These are phyloP conservation scores for Carcina quercana DNA, from an alignment of 2,888 invertebrate genomes.

Conservation along the genomic window DNA sequence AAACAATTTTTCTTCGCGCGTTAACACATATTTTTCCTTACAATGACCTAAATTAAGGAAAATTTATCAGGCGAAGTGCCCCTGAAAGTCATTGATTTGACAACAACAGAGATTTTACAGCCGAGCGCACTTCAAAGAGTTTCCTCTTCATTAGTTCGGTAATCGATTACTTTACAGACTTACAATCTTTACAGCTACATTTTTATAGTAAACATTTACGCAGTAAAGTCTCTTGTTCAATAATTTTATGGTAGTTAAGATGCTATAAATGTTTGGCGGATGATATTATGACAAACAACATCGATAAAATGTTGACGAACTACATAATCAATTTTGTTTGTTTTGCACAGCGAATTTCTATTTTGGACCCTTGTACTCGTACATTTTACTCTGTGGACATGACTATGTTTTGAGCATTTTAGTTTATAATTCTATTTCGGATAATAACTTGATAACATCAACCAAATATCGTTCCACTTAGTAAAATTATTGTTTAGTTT, in stretches of 20 bases:
- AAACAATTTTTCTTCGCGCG: background rate
- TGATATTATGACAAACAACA: slow-evolving; percentile 25
- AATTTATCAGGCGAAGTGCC: slow-evolving; percentile 18
- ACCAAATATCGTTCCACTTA: too few relatives aligned
- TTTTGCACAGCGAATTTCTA: too few relatives aligned
- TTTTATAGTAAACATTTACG: too few relatives aligned
- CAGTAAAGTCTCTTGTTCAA: slow-evolving; percentile 29
- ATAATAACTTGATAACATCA: too few relatives aligned
- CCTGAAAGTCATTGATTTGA: slow-evolving; percentile 46
- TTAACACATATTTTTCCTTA: slow-evolving; percentile 4
- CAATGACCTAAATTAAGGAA: slow-evolving; percentile 6
- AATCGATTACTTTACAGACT: slow-evolving; percentile 44
- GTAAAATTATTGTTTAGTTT: too few relatives aligned
- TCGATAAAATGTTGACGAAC: too few relatives aligned
- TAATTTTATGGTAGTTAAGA: slow-evolving; percentile 33
- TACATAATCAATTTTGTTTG: too few relatives aligned
- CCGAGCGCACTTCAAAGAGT: slow-evolving; percentile 49
- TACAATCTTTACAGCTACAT: too few relatives aligned
- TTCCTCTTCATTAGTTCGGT: slow-evolving; percentile 44
- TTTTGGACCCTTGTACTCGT: too few relatives aligned
- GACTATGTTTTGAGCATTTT: too few relatives aligned
- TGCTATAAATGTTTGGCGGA: slow-evolving; percentile 23
- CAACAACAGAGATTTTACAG: slow-evolving; percentile 40
- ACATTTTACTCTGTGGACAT: too few relatives aligned
- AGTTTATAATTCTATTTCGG: too few relatives aligned